Conservation (phyloP, 2,113 vertebrate genomes). For the Ailuropoda melanoleuca region DNA sequence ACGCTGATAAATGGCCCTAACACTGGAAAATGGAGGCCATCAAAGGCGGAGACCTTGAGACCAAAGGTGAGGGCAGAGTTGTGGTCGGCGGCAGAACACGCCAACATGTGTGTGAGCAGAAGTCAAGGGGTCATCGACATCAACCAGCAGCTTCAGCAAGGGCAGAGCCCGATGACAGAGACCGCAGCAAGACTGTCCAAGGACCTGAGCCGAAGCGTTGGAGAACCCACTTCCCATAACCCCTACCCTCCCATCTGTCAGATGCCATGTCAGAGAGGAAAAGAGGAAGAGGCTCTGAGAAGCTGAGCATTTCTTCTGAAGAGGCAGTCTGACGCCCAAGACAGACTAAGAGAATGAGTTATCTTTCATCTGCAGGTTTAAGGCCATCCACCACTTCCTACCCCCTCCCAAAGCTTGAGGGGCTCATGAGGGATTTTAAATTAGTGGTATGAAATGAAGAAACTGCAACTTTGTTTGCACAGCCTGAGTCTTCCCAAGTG, state of each 20-base stretch:
- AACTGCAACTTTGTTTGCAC: background rate
- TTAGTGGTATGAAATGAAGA: slow-evolving; percentile 1
- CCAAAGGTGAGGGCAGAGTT: background rate
- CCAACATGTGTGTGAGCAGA: background rate
- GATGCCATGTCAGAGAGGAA: background rate
- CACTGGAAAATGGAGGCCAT: background rate
- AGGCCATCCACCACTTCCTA: slow-evolving; percentile 19
- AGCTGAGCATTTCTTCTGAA: background rate
- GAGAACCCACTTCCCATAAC: background rate
- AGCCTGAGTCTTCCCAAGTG: background rate
- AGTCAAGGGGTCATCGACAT: background rate
- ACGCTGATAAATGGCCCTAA: background rate
- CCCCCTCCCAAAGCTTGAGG: slow-evolving; percentile 27
- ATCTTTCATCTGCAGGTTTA: background rate
- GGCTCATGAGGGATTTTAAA: slow-evolving; percentile 11
- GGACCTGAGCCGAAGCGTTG: background rate
- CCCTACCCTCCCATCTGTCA: background rate
- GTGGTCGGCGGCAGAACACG: background rate
- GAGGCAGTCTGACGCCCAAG: background rate
- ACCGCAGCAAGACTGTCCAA: background rate
- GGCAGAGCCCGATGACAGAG: background rate
- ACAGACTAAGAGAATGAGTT: background rate
- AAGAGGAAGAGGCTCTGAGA: background rate
- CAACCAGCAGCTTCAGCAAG: background rate
- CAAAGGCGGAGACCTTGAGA: background rate